Evolutionary conservation across 1,140 invertebrate species (phyloP).

Genomic region (Pemphigus obesinymphae): DNA sequence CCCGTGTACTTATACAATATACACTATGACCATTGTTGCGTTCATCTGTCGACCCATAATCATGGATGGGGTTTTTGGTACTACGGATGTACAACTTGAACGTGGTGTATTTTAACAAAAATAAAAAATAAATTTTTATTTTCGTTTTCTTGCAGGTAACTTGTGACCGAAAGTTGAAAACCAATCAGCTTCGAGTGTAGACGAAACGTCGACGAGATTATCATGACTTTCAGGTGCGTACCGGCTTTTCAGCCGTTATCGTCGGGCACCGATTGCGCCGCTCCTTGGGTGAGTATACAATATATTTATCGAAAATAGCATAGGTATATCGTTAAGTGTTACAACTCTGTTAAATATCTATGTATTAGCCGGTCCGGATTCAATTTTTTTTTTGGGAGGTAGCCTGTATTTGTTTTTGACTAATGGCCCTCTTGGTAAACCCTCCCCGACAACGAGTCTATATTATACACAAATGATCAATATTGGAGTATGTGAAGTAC

Average conservation of each 20-base stretch:
- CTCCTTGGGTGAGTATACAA: conserved; percentile 59
- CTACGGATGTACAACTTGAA: too few species aligned
- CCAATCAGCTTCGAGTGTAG: background rate
- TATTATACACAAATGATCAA: too few species aligned
- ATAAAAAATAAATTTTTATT: too few species aligned
- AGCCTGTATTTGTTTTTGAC: too few species aligned
- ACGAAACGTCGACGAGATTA: background rate
- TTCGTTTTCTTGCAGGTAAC: background rate
- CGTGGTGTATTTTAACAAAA: background rate
- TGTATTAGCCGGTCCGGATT: too few species aligned
- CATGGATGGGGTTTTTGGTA: background rate
- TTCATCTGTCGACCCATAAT: background rate
- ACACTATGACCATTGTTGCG: background rate
- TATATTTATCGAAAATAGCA: too few species aligned
- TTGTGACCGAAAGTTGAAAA: conserved; percentile 3
- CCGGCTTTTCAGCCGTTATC: conserved; percentile 61
- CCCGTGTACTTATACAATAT: background rate
- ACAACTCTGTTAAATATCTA: too few species aligned
- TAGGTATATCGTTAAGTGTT: too few species aligned
- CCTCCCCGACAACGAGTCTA: too few species aligned
- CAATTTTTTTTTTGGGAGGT: too few species aligned
- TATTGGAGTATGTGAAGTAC: too few species aligned
- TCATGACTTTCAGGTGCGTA: conserved; percentile 62
- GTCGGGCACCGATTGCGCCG: conserved; percentile 56
- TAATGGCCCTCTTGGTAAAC: too few species aligned